Base-by-base conservation (phyloP, 2,888 invertebrate species). In the Drosophila longiperda region DNA sequence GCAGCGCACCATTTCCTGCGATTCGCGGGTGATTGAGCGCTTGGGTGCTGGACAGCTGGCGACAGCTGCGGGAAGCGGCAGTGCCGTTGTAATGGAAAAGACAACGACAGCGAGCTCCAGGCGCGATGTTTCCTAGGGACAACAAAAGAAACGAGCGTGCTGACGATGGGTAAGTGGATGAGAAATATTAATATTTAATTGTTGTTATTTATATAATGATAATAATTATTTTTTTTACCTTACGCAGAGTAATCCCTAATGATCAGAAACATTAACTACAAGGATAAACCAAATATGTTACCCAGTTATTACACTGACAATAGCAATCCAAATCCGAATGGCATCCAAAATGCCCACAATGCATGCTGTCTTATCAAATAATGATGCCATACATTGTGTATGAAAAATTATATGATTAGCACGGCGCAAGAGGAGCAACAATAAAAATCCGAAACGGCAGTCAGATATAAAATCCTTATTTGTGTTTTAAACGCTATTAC, bases 1-100 rank as follows among this genome's bases (percentile, higher is more conserved):
- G 49, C 90, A 89, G 38, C 79, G 87, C 2, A 87, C 87, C 4
- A 90, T 90, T 33, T 87, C 87, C 26, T 87, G 87, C 57, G 87
- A 90, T 74, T 89, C 87, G 32, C 89, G 87, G 26, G 87, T 87
- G 12, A 73, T 87, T 33, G 87, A 87, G 20, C 78, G 90, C 3
- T 57, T 88, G 38, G 76, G 86, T 7, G 54, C 49, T 32, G 73
- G 53, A 1, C 49, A 45, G 45, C 45, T 45, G 45, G 23, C 66
- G 15, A 45, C 69, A 12, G 40, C 70, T 3, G 59, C 70, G 50
- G 61, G 26, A 11, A 49, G 48, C 26, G 49, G 32, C 12, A 34
- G 49, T 11, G 26, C 38, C 15, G 23, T 53, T 45, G 17, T 34
- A 11, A 7, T 54, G 20, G 80, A 83, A 8, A 83, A 90, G 33